Conservation (phyloP, 37 sponge, comb jelly and placozoan species). For the Tethya wilhelma region DNA sequence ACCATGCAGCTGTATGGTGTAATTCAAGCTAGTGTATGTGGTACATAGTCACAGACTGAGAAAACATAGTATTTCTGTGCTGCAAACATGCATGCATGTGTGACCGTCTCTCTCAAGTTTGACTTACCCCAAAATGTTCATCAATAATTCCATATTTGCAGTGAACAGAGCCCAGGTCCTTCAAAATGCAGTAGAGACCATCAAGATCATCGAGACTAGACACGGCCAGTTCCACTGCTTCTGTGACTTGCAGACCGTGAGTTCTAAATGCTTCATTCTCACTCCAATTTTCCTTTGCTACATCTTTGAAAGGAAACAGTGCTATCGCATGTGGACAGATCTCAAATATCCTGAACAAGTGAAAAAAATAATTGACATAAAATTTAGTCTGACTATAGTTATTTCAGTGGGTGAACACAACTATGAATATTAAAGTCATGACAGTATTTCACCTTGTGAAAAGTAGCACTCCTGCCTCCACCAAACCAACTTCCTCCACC, state of each 20-base stretch:
- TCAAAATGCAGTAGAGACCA: constrained; percentile 15
- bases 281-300: constrained; percentile 36
- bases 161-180: constrained; percentile 54
- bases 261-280: constrained; percentile 21
- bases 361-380: not conserved
- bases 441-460: constrained; percentile 34
- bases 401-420: too few species aligned
- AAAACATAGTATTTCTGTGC: too few species aligned
- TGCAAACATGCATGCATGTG: not conserved
- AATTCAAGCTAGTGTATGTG: too few species aligned
- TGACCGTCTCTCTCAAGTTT: not conserved
- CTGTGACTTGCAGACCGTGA: constrained; percentile 57
- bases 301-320: constrained; percentile 52
- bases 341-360: constrained; percentile 51
- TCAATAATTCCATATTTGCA: constrained; percentile 20
- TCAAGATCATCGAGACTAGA: constrained; percentile 45
- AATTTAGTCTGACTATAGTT: not conserved
- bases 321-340: constrained; percentile 38
- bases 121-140: constrained; percentile 69
- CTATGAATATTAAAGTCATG: not conserved
- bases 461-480: constrained; percentile 32
- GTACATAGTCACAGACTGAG: too few species aligned
- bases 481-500: constrained; percentile 16
- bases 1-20: too few species aligned
- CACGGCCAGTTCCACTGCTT: constrained; percentile 55